Evolutionary conservation across 2,113 vertebrate species (phyloP), one percentile per base, ranked within the genome.

Genomic region (Hemichromis elongatus): DNA sequence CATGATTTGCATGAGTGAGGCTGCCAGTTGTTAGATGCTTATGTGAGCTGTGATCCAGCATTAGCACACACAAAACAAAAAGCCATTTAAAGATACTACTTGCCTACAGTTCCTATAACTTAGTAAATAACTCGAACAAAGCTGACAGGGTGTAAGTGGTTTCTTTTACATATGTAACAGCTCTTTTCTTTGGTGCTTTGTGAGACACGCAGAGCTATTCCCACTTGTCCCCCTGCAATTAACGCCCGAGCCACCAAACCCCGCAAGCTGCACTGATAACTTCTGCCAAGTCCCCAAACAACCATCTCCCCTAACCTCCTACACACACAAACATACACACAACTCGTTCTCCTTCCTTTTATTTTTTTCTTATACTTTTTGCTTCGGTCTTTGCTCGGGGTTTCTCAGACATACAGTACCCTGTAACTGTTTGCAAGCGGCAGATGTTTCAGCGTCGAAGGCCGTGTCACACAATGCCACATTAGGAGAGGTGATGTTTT

Each of bases 201-300:
- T 80, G 85, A 53, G 56, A 61, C 33, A 79, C 85, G 81, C 70
- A 89, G 56, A 80, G 79, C 75, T 73, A 79, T 93, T 93, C 92
- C 86, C 91, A 79, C 56, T 40, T 80, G 86, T 88, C 85, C 88
- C 52, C 79, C 91, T 86, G 87, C 88, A 95, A 94, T 94, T 94
- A 95, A 86, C 91, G 81, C 90, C 85, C 30, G 40, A 57, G 90
- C 91, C 88, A 73, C 86, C 52, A 77, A 87, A 88, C 87, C 84
- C 55, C 70, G 81, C 33, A 87, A 57, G 78, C 83, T 84, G 78
- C 50, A 57, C 70, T 18, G 5, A 83, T 92, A 59, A 45, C 81
- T 79, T 63, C 81, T 89, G 82, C 84, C 82, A 90, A 89, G 77
- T 91, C 88, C 82, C 83, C 68, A 85, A 87, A 92, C 85, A 87